A percentile compares a stretch with the other conserved stretches of the same genome.
phyloP scores from a whole-genome alignment of 1,140 invertebrate genomes.

The Neodiprion pinetum region DNA sequence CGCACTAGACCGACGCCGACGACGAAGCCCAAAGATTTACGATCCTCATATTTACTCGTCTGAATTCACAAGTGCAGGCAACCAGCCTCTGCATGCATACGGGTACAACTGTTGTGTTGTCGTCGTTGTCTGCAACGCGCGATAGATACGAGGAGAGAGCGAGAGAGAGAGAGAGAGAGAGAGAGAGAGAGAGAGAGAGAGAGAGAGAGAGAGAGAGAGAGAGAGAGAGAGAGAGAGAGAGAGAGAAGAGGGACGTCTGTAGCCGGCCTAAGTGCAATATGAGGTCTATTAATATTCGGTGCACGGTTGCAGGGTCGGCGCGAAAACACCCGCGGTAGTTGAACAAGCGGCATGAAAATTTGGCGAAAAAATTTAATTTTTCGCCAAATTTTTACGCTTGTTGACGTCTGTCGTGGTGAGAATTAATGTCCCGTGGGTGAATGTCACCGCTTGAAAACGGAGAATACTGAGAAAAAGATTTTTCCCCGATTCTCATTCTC shows the following conservation, averaged over 20 bases:
- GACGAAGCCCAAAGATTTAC: background rate
- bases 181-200: constrained; percentile 20
- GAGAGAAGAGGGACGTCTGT: constrained; percentile 2
- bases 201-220: constrained; percentile 3
- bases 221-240: constrained; percentile 14
- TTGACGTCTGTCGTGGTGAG: too few relatives aligned
- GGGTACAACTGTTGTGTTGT: constrained; percentile 2
- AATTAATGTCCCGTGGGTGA: too few relatives aligned
- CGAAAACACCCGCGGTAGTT: background rate
- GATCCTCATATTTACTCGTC: constrained; percentile 7
- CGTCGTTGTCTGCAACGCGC: background rate
- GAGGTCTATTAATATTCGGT: background rate
- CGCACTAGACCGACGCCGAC: too few relatives aligned
- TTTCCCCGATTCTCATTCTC: too few relatives aligned
- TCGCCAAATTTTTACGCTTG: too few relatives aligned
- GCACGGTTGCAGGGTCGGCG: background rate
- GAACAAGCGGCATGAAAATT: too few relatives aligned
- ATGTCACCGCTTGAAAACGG: too few relatives aligned
- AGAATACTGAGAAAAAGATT: too few relatives aligned
- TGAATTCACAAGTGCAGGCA: background rate
- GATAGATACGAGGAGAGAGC: background rate
- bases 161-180: constrained; percentile 20
- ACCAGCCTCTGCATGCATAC: background rate
- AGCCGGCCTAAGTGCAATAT: constrained; percentile 5
- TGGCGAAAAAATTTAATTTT: too few relatives aligned